Evolutionary conservation across 2,888 invertebrate genomes (phyloP).

Genomic region (Rhagophthalmus giganteus): DNA sequence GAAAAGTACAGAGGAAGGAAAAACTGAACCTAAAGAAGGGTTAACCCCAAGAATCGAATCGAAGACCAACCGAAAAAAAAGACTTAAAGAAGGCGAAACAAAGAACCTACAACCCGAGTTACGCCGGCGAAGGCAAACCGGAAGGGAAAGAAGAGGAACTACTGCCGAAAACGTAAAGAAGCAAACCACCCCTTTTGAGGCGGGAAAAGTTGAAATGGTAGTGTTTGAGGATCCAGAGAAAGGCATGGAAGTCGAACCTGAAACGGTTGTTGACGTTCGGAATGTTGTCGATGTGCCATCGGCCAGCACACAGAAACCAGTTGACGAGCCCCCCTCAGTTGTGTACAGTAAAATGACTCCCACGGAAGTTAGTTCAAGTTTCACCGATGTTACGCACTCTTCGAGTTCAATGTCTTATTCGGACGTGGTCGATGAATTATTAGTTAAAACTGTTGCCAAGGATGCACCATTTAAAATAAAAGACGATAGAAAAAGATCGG

Average conservation of each 20-base stretch:
- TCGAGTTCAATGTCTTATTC: slow-evolving; percentile 6
- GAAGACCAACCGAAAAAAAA: not conserved
- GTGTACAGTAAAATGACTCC: slow-evolving; percentile 16
- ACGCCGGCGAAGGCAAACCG: not conserved
- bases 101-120: not conserved
- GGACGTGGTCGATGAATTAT: not conserved
- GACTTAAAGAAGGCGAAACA: not conserved
- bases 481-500: not conserved
- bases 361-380: slow-evolving; percentile 14
- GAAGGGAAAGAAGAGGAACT: not conserved
- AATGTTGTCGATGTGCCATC: no score
- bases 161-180: slow-evolving; percentile 6
- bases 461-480: not conserved
- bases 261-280: no score
- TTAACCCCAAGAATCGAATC: not conserved
- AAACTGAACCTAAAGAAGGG: not conserved
- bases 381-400: slow-evolving; percentile 15
- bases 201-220: no score
- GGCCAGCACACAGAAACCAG: no score
- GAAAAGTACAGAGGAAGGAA: not conserved
- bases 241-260: no score
- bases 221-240: no score
- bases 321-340: no score
- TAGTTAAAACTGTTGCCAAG: not conserved
- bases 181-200: no score